Conservation (phyloP, 2,797 vertebrate genomes). For the Hippopotamyrus pictus region DNA sequence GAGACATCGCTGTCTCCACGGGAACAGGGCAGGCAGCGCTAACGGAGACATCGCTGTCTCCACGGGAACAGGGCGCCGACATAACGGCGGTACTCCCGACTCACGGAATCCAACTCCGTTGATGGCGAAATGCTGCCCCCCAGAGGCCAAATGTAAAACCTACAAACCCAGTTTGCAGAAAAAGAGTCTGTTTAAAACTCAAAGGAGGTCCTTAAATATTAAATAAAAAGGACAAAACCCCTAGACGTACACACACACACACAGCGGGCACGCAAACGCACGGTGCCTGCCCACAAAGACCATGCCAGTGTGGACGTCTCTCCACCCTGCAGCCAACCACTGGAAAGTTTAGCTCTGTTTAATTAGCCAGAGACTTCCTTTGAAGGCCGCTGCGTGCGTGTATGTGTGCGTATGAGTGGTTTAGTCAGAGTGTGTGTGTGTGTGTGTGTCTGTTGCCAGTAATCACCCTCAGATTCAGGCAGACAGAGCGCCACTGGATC, state of each 20-base stretch:
- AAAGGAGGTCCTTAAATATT: conserved; percentile 29
- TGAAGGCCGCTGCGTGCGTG: conserved; percentile 26
- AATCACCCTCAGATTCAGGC: neutral
- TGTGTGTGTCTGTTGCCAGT: neutral
- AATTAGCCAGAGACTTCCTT: conserved; percentile 42
- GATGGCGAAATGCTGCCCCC: neutral
- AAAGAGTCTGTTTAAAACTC: neutral
- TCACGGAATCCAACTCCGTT: neutral
- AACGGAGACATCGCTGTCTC: neutral
- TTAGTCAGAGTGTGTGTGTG: neutral
- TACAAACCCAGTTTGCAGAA: neutral
- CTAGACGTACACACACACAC: conserved; percentile 5
- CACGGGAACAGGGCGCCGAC: neutral
- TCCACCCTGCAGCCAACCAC: neutral
- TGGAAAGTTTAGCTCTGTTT: conserved; percentile 5
- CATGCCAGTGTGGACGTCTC: conserved; percentile 2
- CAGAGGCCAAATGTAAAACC: neutral
- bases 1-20: neutral
- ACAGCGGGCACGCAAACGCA: neutral
- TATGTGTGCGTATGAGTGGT: neutral
- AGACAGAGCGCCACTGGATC: neutral
- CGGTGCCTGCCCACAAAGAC: conserved; percentile 28
- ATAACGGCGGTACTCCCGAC: neutral
- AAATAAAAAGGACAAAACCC: conserved; percentile 31
- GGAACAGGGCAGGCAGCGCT: neutral